Conservation (phyloP, 2,888 invertebrate genomes). For the Nomada hirtipes region DNA sequence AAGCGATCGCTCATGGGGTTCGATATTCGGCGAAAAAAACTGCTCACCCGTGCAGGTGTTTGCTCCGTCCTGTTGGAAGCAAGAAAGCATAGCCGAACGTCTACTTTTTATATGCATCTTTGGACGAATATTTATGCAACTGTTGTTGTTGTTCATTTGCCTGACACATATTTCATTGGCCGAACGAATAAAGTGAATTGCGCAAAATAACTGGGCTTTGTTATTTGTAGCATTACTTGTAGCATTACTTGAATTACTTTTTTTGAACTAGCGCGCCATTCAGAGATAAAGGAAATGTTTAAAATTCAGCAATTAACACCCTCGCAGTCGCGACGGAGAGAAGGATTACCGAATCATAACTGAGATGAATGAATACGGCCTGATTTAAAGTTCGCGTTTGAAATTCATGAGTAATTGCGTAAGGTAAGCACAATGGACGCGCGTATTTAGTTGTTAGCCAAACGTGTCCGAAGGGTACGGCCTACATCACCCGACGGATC, state of each 20-base stretch:
- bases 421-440: conserved; percentile 22
- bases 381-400: neutral
- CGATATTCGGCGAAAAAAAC: conserved; percentile 1
- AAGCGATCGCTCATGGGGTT: conserved; percentile 43
- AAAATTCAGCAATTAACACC: too few relatives aligned
- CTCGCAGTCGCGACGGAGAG: too few relatives aligned
- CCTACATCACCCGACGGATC: conserved; percentile 20
- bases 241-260: too few relatives aligned
- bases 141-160: too few relatives aligned
- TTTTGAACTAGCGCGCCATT: too few relatives aligned
- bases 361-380: neutral
- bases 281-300: too few relatives aligned
- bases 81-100: neutral
- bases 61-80: too few relatives aligned
- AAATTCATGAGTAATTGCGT: conserved; percentile 14
- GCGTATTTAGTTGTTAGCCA: conserved; percentile 38
- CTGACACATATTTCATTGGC: too few relatives aligned
- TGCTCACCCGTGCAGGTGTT: conserved; percentile 6
- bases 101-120: neutral
- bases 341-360: neutral
- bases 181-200: too few relatives aligned
- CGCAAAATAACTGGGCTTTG: too few relatives aligned
- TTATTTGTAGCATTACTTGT: too few relatives aligned
- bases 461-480: conserved; percentile 16
- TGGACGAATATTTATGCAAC: too few relatives aligned